Base-by-base conservation (phyloP, 2,113 vertebrate genomes). In the Rhabdornis inornatus region DNA sequence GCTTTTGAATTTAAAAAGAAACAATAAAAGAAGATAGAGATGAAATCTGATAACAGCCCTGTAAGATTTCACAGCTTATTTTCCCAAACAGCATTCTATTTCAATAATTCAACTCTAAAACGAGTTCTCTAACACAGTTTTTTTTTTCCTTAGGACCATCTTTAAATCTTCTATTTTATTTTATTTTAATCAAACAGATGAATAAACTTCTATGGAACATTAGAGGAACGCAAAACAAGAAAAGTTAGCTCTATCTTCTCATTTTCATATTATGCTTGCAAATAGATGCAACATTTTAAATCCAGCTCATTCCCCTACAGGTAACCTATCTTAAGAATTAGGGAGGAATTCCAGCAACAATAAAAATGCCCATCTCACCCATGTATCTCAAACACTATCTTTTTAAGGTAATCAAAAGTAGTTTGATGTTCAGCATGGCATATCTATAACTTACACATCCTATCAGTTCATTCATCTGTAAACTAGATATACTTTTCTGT, bases 1-100 rank as follows among this genome's bases (percentile, higher is more conserved):
- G 83, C 45, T 79, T 95, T 89, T 88, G 91, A 91, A 89, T 93
- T 92, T 81, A 50, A 96, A 95, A 96, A 94, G 89, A 93, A 93
- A 94, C 53, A 95, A 95, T 86, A 84, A 87, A 92, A 94, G 70
- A 86, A 94, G 39, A 81, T 92, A 75, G 72, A 90, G 68, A 90
- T 88, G 84, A 94, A 93, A 96, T 91, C 76, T 92, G 40, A 49
- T 92, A 95, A 87, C 55, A 64, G 47, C 22, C 74, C 64, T 79
- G 44, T 86, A 88, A 89, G 55, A 90, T 90, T 96, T 93, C 87
- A 92, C 74, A 92, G 56, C 69, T 91, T 88, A 90, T 93, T 95
- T 95, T 94, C 63, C 63, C 65, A 92, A 94, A 91, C 63, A 91
- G 14, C 14, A 56, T 86, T 86, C 59, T 70, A 64, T 68, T 87